phyloP scores from a whole-genome alignment of 2,888 invertebrate species.

The Dryadula phaetusa region DNA sequence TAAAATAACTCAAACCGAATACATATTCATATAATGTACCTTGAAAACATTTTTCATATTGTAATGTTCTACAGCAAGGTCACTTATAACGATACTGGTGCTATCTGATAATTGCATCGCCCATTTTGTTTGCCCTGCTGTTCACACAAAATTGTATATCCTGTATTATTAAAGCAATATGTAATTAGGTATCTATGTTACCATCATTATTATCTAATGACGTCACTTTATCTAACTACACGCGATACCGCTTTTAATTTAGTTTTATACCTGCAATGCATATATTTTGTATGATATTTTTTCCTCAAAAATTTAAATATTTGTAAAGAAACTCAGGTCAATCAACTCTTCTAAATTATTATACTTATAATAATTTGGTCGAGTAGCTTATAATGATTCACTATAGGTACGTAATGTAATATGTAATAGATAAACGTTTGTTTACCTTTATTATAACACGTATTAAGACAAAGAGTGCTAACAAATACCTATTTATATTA shows the following conservation, averaged over 20 bases:
- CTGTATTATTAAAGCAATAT: constrained; percentile 6
- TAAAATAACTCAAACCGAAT: not conserved
- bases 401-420: not conserved
- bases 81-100: constrained; percentile 25
- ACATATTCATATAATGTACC: not conserved
- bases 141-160: constrained; percentile 2
- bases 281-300: not conserved
- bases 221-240: not conserved
- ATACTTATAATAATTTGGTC: too few species aligned
- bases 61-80: constrained; percentile 12
- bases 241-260: not conserved
- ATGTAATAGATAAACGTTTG: constrained; percentile 1
- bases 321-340: constrained; percentile 6
- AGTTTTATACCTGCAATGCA: not conserved
- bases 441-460: not conserved
- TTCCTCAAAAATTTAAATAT: not conserved
- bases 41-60: not conserved
- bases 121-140: constrained; percentile 29
- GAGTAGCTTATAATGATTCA: constrained; percentile 29
- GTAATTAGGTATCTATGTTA: constrained; percentile 4
- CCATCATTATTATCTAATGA: constrained; percentile 8
- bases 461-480: too few species aligned
- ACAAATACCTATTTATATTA: too few species aligned
- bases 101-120: constrained; percentile 29
- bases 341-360: constrained; percentile 2